These are phyloP conservation scores for Ptiloglossa arizonensis DNA, from an alignment of 1,140 invertebrate species.

Conservation along the genomic window DNA sequence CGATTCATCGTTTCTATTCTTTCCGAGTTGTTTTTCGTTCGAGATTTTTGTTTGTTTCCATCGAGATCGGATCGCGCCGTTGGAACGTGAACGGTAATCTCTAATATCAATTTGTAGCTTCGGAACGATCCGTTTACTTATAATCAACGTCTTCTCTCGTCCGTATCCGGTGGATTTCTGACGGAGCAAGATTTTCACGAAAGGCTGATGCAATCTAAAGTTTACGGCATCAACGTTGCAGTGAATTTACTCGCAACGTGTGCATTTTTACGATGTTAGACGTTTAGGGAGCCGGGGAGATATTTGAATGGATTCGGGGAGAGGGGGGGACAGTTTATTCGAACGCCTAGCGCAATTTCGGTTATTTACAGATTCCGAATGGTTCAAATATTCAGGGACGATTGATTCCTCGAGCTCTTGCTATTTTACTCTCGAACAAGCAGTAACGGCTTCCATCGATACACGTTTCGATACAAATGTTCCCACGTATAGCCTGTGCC, in stretches of 20 bases:
- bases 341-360: slow-evolving; percentile 11
- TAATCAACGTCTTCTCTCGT: no score
- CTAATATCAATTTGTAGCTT: no score
- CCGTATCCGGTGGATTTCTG: neutral
- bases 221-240: neutral
- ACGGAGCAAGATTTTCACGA: neutral
- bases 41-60: no score
- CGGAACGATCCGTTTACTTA: no score
- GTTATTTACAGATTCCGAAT: slow-evolving; percentile 38
- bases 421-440: slow-evolving; percentile 21
- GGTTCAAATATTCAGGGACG: slow-evolving; percentile 36
- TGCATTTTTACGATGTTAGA: slow-evolving; percentile 26
- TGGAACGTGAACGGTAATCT: no score
- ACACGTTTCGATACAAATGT: slow-evolving; percentile 11
- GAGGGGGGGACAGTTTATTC: slow-evolving; percentile 14
- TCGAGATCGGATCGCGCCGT: no score
- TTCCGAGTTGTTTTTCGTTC: no score
- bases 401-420: slow-evolving; percentile 31
- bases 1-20: no score
- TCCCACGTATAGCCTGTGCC: neutral
- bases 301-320: neutral
- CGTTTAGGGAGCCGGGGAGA: neutral
- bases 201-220: neutral
- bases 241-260: slow-evolving; percentile 10
- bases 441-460: slow-evolving; percentile 15